Percentiles rank a stretch among this genome's conserved stretches.
Evolutionary conservation across 1,140 invertebrate species (phyloP).

Genomic region (Bombus soroeensis): DNA sequence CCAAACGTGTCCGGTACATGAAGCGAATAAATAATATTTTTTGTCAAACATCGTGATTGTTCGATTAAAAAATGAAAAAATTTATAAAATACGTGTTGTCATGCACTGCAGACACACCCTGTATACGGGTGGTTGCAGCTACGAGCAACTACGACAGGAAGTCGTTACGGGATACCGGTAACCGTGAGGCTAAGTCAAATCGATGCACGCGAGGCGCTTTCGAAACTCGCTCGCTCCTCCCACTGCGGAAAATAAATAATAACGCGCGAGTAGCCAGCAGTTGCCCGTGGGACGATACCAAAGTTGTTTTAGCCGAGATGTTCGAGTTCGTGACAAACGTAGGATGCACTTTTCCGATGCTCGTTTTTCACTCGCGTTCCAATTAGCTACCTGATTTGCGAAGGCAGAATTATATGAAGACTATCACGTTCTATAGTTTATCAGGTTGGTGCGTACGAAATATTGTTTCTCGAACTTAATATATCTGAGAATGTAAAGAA

Average conservation of each 20-base stretch:
- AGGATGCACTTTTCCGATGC: too few species aligned
- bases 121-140: slow-evolving; percentile 11
- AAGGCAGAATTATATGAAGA: too few species aligned
- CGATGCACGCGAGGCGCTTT: slow-evolving; percentile 45
- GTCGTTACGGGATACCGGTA: slow-evolving; percentile 39
- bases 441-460: too few species aligned
- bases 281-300: background rate
- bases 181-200: slow-evolving; percentile 22
- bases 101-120: background rate
- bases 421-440: too few species aligned
- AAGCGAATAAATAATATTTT: background rate
- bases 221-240: slow-evolving; percentile 39
- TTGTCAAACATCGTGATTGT: background rate
- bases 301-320: too few species aligned
- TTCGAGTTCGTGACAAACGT: too few species aligned
- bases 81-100: background rate
- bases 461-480: too few species aligned
- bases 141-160: slow-evolving; percentile 11
- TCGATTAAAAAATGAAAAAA: background rate
- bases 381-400: too few species aligned
- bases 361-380: too few species aligned
- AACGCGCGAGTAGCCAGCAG: background rate
- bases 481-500: too few species aligned
- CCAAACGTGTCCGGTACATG: background rate
- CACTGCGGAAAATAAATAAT: slow-evolving; percentile 25